phyloP scores from a whole-genome alignment of 2,113 vertebrate genomes.

The Rhinoptilus africanus region DNA sequence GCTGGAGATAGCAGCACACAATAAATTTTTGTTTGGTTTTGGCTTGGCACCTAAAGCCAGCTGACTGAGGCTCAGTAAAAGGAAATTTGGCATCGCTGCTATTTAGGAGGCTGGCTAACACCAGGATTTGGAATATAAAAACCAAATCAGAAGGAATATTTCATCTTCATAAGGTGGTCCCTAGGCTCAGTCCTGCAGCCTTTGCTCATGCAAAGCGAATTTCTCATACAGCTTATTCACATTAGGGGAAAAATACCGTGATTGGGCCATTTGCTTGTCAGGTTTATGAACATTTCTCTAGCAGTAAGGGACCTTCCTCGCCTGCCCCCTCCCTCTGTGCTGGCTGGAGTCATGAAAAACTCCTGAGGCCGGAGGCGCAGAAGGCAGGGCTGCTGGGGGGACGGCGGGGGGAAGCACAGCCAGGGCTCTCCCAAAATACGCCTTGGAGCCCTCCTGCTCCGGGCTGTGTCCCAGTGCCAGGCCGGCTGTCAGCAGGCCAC shows the following conservation, averaged over 20 bases:
- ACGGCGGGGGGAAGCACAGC: not conserved
- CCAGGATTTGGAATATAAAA: constrained; percentile 28
- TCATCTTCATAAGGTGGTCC: not conserved
- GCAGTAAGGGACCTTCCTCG: not conserved
- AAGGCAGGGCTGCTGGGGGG: not conserved
- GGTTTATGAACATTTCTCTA: not conserved
- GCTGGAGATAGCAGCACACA: constrained; percentile 46
- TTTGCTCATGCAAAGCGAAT: not conserved
- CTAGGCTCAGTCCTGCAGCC: not conserved
- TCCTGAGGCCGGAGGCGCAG: rapidly evolving
- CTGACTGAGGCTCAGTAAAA: constrained; percentile 17
- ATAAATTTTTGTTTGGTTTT: constrained; percentile 20
- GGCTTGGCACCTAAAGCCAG: constrained; percentile 41
- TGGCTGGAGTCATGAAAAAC: rapidly evolving
- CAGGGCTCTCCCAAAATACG: not conserved
- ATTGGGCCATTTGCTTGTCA: not conserved
- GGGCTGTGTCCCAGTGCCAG: not conserved
- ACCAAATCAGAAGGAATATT: constrained; percentile 19
- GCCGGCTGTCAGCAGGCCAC: not conserved
- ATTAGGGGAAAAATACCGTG: not conserved
- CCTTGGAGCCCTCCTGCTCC: not conserved
- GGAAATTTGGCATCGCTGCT: constrained; percentile 37
- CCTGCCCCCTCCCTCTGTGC: not conserved
- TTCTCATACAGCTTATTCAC: not conserved
- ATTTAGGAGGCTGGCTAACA: constrained; percentile 18